These are phyloP conservation scores for Rhipidura dahli DNA, from an alignment of 2,113 vertebrate species.

Conservation along the genomic window DNA sequence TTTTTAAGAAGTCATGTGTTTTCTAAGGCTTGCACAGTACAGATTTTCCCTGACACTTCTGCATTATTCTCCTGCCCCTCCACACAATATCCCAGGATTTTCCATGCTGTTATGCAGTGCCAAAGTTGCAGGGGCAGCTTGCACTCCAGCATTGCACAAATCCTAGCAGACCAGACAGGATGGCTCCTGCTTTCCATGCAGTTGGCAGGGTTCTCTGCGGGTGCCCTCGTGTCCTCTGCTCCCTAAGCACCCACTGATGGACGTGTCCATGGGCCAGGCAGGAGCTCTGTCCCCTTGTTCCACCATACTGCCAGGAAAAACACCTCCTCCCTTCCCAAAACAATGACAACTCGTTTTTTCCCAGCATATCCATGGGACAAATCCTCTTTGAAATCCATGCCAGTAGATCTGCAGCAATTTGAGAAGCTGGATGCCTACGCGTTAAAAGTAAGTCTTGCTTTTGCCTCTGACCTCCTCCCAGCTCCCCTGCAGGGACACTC, in stretches of 20 bases:
- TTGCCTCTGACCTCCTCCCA: background rate
- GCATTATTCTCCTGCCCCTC: background rate
- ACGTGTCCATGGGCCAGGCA: background rate
- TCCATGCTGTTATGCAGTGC: background rate
- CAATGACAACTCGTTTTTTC: conserved; percentile 11
- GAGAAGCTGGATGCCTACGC: conserved; percentile 78
- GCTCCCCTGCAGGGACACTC: accelerated
- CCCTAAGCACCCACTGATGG: background rate
- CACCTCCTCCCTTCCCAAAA: background rate
- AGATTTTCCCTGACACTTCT: background rate
- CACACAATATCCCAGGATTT: background rate
- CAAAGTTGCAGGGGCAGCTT: background rate
- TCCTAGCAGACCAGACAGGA: background rate
- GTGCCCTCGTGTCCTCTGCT: background rate
- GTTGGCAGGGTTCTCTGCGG: background rate
- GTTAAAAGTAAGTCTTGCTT: conserved; percentile 70
- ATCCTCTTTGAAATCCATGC: conserved; percentile 79
- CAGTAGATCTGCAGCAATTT: conserved; percentile 76
- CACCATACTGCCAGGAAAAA: background rate
- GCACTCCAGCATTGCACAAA: accelerated
- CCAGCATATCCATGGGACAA: conserved; percentile 82
- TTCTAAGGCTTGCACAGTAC: background rate
- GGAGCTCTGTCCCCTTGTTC: background rate
- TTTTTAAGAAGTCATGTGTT: background rate
- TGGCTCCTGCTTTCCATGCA: background rate